Conservation (phyloP, 2,888 invertebrate genomes). For the Microchrysa polita region DNA sequence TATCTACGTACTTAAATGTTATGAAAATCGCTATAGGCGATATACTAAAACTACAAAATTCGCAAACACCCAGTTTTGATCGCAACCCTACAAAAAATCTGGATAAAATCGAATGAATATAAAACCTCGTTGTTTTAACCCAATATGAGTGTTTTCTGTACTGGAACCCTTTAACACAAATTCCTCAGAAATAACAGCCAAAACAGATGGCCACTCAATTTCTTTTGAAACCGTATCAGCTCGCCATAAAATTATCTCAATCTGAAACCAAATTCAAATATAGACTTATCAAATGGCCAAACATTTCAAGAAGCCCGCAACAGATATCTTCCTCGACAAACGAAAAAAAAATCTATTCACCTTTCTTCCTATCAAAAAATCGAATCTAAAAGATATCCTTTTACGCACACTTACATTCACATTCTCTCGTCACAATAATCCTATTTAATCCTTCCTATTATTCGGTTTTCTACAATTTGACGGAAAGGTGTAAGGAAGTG, state of each 20-base stretch:
- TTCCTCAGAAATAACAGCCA: no score
- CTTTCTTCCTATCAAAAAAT: conserved; percentile 18
- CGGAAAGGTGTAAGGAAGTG: conserved; percentile 22
- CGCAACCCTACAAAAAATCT: no score
- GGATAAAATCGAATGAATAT: no score
- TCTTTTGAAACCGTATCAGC: neutral
- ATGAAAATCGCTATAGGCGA: no score
- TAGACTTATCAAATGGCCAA: conserved; percentile 19
- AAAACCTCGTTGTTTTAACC: no score
- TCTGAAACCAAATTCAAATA: neutral
- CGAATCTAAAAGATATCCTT: conserved; percentile 14
- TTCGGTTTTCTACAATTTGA: neutral
- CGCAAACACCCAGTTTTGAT: no score
- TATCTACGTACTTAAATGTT: no score
- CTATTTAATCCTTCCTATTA: conserved; percentile 32
- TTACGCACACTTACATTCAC: neutral
- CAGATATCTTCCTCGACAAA: no score
- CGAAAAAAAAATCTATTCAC: neutral
- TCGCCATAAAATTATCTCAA: neutral
- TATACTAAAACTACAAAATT: no score
- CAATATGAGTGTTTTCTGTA: no score
- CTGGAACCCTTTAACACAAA: no score
- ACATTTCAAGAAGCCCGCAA: neutral
- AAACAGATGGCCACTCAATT: no score
- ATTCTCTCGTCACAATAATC: conserved; percentile 12